A percentile compares a stretch with the other conserved stretches of the same genome.
Evolutionary conservation across 2,113 vertebrate genomes (phyloP).

Genomic region (Lepisosteus oculatus): DNA sequence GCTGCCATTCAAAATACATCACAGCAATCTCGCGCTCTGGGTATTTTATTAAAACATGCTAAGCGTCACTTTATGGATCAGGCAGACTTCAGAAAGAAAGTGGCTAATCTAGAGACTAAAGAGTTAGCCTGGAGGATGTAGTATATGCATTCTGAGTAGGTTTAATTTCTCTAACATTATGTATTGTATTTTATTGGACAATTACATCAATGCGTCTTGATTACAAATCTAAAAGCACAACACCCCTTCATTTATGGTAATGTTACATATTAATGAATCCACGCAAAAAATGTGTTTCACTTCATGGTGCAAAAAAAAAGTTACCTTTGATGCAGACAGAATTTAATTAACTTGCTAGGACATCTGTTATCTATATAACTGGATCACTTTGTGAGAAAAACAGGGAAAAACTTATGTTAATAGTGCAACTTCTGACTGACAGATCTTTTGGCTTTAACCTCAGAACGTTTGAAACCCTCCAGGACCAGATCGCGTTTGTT

Average conservation of each 20-base stretch:
- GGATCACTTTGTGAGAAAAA: constrained; percentile 20
- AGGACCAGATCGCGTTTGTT: constrained; percentile 24
- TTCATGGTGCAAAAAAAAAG: constrained; percentile 37
- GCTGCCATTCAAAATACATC: not conserved
- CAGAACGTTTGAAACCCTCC: not conserved
- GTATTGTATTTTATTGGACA: constrained; percentile 34
- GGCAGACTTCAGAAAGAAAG: constrained; percentile 7
- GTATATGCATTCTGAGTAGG: constrained; percentile 24
- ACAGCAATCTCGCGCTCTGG: not conserved
- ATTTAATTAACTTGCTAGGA: constrained; percentile 41
- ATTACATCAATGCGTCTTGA: constrained; percentile 31
- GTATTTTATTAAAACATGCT: constrained; percentile 13
- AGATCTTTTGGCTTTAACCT: not conserved
- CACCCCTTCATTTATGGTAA: constrained; percentile 49
- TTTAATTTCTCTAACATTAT: constrained; percentile 36
- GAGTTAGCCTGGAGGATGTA: constrained; percentile 30
- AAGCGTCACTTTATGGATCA: not conserved
- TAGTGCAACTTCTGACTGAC: not conserved
- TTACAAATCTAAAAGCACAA: constrained; percentile 41
- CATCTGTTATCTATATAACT: constrained; percentile 28
- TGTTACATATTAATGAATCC: constrained; percentile 34
- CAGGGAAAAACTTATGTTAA: not conserved
- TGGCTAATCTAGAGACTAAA: constrained; percentile 25
- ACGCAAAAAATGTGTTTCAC: constrained; percentile 12
- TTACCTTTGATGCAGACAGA: constrained; percentile 44